Base-by-base conservation (phyloP, 2,113 vertebrate genomes). In the Rhinichthys klamathensis region DNA sequence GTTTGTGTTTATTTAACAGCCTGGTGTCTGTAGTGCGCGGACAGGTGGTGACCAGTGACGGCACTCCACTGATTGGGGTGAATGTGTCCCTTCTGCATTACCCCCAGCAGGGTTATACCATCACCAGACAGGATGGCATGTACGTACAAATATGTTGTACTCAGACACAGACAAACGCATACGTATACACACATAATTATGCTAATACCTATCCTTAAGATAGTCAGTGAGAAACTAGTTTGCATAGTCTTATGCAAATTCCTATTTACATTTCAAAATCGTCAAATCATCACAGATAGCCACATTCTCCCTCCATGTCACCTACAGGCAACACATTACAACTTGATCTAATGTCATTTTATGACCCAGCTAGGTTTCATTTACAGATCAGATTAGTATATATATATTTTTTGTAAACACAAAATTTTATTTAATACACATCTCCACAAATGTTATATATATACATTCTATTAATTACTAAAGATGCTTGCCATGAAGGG, bases 71-170 rank as follows among this genome's bases (percentile, higher is more conserved):
- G 88, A 99, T 99, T 83, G 98, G 98, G 91, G 98, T 99, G 82
- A 99, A 99, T n/a, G 97, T 99, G 88, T 98, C 98, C 2, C 98
- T 99, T 88, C 96, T 96, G 77, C 97, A 97, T 92, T 97, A 98
- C 89, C 95, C 96, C 0, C 96, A 98, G 82, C 97, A 96, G 9
- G 98, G 98, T 27, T 96, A 96, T 87, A 99, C 97, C 73, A 93
- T 98, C 92, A 99, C 97, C 15, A 96, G 98, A 85, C 97, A 99
- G 85, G 98, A 99, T 1, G 98, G 98, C 93, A 99, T 99, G 98
- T 99, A 92, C 95, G 98, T 73, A 54, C 9, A 61, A 54, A 82
- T 35, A 58, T 58, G 41, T 15, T 32, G n/a, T 32, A 54, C 81
- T 84, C 5, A 25, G 86, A 75, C 65, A 84, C 67, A 1, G 27